Conservation (phyloP, 2,797 vertebrate genomes). For the Macropus fuliginosus region DNA sequence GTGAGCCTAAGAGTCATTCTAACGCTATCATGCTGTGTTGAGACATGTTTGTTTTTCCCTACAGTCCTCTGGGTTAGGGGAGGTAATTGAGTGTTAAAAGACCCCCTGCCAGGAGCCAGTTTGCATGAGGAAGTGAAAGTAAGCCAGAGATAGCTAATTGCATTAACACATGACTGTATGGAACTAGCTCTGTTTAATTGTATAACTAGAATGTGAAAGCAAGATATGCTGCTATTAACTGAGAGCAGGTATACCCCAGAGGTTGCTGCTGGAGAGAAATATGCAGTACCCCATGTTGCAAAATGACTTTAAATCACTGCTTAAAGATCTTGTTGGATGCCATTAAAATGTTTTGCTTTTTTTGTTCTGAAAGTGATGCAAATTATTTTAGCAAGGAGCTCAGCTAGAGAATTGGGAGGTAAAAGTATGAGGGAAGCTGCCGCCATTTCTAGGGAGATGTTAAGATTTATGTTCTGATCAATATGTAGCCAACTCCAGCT, state of each 20-base stretch:
- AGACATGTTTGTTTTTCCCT: background rate
- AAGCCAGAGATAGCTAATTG: background rate
- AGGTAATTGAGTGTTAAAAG: background rate
- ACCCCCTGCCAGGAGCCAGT: background rate
- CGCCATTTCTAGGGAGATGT: background rate
- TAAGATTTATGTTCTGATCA: background rate
- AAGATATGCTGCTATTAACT: background rate
- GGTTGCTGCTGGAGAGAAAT: background rate
- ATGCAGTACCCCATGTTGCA: background rate
- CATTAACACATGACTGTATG: background rate
- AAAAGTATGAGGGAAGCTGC: background rate
- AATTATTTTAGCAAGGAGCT: background rate
- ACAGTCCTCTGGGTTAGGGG: background rate
- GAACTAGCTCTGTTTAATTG: background rate
- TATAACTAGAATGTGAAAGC: background rate
- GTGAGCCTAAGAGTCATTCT: background rate
- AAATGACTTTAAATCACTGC: background rate
- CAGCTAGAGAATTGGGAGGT: background rate
- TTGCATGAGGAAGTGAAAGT: background rate
- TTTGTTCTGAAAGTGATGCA: background rate
- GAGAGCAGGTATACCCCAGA: background rate
- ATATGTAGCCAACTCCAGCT: background rate
- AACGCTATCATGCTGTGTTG: background rate
- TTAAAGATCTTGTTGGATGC: background rate
- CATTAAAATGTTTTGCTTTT: background rate